A percentile compares a stretch with the other conserved stretches of the same genome.
Evolutionary conservation across 2,113 vertebrate species (phyloP).

Genomic region (Syngnathus scovelli): DNA sequence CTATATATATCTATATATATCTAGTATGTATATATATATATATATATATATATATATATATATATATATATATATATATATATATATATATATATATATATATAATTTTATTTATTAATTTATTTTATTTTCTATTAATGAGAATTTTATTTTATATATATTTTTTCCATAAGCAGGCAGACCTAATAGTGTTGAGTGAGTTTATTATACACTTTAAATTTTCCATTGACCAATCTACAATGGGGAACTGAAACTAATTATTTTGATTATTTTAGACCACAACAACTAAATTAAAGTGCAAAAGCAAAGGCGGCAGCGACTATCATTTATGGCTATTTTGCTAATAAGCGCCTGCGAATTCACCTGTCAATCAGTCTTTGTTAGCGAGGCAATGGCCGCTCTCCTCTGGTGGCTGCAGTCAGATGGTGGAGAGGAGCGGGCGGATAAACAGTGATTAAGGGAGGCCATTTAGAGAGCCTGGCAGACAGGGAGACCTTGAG

Average conservation of each 20-base stretch:
- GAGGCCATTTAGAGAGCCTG: constrained; percentile 54
- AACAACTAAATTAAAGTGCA: background rate
- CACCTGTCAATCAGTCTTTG: constrained; percentile 58
- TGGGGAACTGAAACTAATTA: background rate
- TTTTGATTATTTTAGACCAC: background rate
- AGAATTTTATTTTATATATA: no score
- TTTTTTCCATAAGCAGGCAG: no score
- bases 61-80: no score
- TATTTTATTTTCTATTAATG: no score
- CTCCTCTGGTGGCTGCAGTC: constrained; percentile 42
- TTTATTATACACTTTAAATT: background rate
- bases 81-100: no score
- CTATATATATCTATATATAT: no score
- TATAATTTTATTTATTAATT: no score
- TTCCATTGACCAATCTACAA: background rate
- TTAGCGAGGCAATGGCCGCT: constrained; percentile 47
- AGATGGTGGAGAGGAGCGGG: constrained; percentile 36
- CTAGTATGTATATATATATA: no score
- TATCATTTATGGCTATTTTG: constrained; percentile 21
- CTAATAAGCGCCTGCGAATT: constrained; percentile 40
- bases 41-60: no score
- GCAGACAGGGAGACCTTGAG: constrained; percentile 66
- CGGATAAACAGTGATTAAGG: constrained; percentile 71
- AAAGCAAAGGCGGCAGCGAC: constrained; percentile 4
- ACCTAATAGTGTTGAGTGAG: no score